Base-by-base conservation (phyloP, 2,113 vertebrate species). In the Arothron firmamentum region DNA sequence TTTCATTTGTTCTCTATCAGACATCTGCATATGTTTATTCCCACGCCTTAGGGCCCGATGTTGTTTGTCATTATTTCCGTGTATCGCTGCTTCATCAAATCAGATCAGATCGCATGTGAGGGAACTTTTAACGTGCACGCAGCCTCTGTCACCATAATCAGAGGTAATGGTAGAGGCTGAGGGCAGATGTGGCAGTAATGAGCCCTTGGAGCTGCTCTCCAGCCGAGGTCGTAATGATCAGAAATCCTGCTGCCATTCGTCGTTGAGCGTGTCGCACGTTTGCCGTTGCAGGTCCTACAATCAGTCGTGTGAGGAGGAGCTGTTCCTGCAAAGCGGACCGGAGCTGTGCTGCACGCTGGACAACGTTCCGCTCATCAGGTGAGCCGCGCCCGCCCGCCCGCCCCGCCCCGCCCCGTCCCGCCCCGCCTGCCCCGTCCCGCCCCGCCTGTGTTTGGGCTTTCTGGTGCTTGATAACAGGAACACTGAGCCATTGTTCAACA, bases 291-390 rank as follows among this genome's bases (percentile, higher is more conserved):
- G 90, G 90, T 75, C 89, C 68, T 91, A 91, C 82, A 91, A 91
- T 80, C 87, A 88, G 77, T 89, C 90, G 13, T 91, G 90, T 87
- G 87, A 85, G 65, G 87, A 88, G 72, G 80, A 89, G 62, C 81
- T 91, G 51, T 67, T 77, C 64, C 61, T 87, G 68, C 90, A 91
- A 87, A 90, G 75, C 0, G 89, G 89, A 20, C 81, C 85, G 25
- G 85, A 75, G 14, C 58, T 90, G 57, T 91, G 90, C 85, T 91
- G 90, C 83, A 91, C 90, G 5, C 79, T 91, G 46, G 89, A 91
- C 58, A 87, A 88, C 59, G 81, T 91, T 67, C 90, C 90, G 56
- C 87, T 91, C 57, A 91, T 91, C 82, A 91, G 90, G 90, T 90
- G 57, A 62, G 86, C 45, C 49, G 16, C 25, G 25, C 25, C 19